These are phyloP conservation scores for Psammodynastes pulverulentus DNA, from an alignment of 2,113 vertebrate genomes.

Conservation along the genomic window DNA sequence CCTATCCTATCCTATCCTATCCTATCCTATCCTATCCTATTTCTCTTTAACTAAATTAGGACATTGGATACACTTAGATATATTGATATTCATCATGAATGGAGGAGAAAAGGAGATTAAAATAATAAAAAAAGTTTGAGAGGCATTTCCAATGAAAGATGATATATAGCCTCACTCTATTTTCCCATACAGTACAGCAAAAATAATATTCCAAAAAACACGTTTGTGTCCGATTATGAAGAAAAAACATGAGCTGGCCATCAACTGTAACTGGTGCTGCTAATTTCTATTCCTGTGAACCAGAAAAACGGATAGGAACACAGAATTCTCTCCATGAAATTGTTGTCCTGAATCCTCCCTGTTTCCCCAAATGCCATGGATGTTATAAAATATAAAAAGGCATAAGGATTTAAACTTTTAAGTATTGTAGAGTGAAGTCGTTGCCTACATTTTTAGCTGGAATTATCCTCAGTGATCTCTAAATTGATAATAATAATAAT, in stretches of 20 bases:
- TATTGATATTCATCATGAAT: not conserved
- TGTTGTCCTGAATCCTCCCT: not conserved
- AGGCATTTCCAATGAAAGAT: not conserved
- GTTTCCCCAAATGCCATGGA: not conserved
- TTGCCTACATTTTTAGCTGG: conserved; percentile 15
- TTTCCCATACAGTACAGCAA: not conserved
- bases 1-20: too few species aligned
- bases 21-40: too few species aligned
- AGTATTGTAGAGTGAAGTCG: not conserved
- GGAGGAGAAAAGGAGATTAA: not conserved
- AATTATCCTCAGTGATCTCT: conserved; percentile 20
- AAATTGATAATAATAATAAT: conserved; percentile 16
- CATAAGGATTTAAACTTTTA: not conserved
- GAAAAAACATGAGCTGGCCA: not conserved
- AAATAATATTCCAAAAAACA: not conserved
- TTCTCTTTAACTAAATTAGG: not conserved
- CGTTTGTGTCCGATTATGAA: not conserved
- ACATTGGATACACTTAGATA: not conserved
- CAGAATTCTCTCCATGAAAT: not conserved
- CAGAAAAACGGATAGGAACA: not conserved
- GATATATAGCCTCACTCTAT: not conserved
- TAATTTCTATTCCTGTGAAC: not conserved
- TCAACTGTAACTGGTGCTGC: not conserved
- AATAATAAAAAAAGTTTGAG: not conserved
- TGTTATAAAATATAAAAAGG: not conserved